Percentiles rank a stretch among this genome's conserved stretches.
phyloP scores from a whole-genome alignment of 1,140 invertebrate species.

The Zophobas morio region DNA sequence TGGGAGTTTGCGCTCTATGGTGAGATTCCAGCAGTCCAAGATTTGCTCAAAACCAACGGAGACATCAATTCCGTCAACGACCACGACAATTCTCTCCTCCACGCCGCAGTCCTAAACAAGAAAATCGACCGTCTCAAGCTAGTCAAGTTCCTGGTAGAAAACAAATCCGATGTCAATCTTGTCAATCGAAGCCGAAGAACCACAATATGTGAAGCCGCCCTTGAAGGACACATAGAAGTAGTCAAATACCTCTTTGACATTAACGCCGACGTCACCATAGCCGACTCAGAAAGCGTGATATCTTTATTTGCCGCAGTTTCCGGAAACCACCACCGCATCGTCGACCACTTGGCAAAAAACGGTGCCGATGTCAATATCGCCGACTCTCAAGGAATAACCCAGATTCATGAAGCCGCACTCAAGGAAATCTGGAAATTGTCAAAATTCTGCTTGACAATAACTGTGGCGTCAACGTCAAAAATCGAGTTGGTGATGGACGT shows the following conservation, averaged over 20 bases:
- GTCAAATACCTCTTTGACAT: constrained; percentile 1
- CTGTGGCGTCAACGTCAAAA: constrained; percentile 44
- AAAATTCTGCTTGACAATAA: constrained; percentile 40
- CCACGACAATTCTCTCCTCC: not conserved
- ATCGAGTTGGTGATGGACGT: not conserved
- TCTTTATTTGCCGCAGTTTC: not conserved
- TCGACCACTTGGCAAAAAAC: constrained; percentile 46
- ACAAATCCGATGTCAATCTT: not conserved
- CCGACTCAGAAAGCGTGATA: not conserved
- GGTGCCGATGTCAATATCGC: constrained; percentile 45
- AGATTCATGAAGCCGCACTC: constrained; percentile 34
- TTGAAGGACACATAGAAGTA: not conserved
- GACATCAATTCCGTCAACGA: not conserved
- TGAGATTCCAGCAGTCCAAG: no score
- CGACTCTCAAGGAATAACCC: not conserved
- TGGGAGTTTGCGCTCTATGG: no score
- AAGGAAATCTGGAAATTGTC: constrained; percentile 48
- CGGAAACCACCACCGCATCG: constrained; percentile 22
- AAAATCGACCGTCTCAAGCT: not conserved
- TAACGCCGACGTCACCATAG: not conserved
- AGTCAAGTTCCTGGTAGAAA: constrained; percentile 2
- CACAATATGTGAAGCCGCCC: not conserved
- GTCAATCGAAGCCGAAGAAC: not conserved
- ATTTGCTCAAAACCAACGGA: not conserved
- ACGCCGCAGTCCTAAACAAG: not conserved